phyloP scores from a whole-genome alignment of 64 coral and sea anemone genomes.

The Stichodactyla helianthus region DNA sequence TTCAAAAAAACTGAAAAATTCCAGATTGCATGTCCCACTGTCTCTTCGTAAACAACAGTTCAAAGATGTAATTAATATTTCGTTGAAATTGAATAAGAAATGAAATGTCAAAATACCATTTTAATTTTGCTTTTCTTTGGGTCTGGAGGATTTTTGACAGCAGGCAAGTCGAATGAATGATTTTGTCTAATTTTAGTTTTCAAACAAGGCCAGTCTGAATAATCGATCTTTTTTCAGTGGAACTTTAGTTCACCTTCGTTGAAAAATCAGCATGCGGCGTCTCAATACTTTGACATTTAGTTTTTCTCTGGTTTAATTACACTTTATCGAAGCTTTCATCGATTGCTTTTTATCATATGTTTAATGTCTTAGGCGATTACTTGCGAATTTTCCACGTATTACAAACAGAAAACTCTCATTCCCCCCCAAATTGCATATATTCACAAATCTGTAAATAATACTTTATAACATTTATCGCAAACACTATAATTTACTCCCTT shows the following conservation, averaged over 20 bases:
- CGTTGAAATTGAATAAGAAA: neutral
- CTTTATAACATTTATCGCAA: neutral
- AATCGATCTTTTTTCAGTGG: neutral
- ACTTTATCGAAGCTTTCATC: neutral
- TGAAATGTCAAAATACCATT: neutral
- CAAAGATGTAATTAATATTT: constrained; percentile 11
- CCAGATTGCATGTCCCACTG: neutral
- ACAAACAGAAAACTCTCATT: neutral
- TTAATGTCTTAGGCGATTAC: neutral
- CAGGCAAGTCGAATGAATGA: neutral
- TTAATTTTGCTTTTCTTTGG: neutral
- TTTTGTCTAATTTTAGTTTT: neutral
- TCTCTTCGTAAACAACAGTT: neutral
- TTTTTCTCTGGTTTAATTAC: neutral
- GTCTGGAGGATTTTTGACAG: neutral
- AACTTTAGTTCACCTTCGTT: neutral
- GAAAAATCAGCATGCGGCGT: neutral
- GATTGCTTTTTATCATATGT: neutral
- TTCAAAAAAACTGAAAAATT: neutral
- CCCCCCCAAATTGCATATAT: no score
- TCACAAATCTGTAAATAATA: neutral
- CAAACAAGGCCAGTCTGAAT: neutral
- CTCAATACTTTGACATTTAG: neutral
- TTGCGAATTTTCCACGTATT: neutral
- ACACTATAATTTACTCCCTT: neutral